Conservation (phyloP, 2,113 vertebrate genomes). For the Onychostruthus taczanowskii region DNA sequence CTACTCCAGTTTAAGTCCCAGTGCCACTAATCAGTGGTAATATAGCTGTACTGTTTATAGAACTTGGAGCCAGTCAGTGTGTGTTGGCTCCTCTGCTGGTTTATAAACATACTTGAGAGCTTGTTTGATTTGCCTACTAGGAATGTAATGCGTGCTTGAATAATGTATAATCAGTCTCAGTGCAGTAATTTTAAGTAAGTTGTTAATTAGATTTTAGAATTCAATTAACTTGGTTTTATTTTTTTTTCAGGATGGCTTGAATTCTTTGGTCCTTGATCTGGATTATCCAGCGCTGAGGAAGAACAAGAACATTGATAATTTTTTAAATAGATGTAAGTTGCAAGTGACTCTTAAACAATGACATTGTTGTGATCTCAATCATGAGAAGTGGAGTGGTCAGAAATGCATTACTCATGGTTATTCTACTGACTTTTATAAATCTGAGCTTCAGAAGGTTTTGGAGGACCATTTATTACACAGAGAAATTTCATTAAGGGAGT, state of each 20-base stretch:
- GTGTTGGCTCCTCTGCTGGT: conserved; percentile 5
- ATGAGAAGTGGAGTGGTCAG: not conserved
- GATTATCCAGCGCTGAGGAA: conserved; percentile 96
- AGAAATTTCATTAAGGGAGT: not conserved
- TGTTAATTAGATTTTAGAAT: conserved; percentile 37
- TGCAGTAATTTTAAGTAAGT: not conserved
- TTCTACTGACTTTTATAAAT: not conserved
- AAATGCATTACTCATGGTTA: not conserved
- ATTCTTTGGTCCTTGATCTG: conserved; percentile 94
- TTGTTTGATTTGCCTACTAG: conserved; percentile 19
- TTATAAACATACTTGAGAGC: conserved; percentile 39
- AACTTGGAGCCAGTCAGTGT: not conserved
- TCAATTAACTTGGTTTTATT: conserved; percentile 26
- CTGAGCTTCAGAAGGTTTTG: not conserved
- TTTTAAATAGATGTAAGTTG: conserved; percentile 97
- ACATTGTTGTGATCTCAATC: not conserved
- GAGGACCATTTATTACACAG: not conserved
- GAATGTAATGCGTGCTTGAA: conserved; percentile 9
- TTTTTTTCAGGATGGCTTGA: conserved; percentile 87
- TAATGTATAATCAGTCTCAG: not conserved
- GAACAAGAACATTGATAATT: conserved; percentile 99
- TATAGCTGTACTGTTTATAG: conserved; percentile 16
- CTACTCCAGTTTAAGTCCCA: not conserved
- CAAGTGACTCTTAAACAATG: conserved; percentile 61
- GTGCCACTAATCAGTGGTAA: not conserved